Evolutionary conservation across 2,113 vertebrate species (phyloP).

Genomic region (Charadrius vociferus): DNA sequence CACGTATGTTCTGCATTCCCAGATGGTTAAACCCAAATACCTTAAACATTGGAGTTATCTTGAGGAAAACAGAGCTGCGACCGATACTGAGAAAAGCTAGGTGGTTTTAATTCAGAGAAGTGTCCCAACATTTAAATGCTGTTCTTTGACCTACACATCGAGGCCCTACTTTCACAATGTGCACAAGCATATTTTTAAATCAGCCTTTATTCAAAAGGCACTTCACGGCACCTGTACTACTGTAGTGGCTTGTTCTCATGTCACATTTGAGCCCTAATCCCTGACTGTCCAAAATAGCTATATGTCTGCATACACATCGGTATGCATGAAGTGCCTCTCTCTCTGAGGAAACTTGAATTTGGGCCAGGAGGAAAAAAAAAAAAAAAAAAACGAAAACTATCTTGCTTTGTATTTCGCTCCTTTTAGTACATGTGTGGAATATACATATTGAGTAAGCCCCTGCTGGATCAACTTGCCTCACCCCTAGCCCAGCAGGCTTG

Average conservation of each 20-base stretch:
- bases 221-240: not conserved
- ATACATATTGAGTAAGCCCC: not conserved
- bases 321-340: not conserved
- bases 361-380: not conserved
- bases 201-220: not conserved
- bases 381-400: not conserved
- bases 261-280: not conserved
- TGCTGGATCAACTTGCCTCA: not conserved
- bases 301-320: not conserved
- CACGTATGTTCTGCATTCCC: not conserved
- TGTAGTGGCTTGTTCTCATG: not conserved
- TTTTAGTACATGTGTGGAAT: not conserved
- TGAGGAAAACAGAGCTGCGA: not conserved
- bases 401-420: not conserved
- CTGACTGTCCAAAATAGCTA: not conserved
- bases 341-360: not conserved
- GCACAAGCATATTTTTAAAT: conserved; percentile 55
- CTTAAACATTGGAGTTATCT: not conserved
- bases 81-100: not conserved
- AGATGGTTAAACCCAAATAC: not conserved
- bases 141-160: conserved; percentile 21
- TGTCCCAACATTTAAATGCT: conserved; percentile 32
- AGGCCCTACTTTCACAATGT: conserved; percentile 17
- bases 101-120: conserved; percentile 46
- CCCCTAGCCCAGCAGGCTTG: not conserved